Evolutionary conservation across 1,140 invertebrate genomes (phyloP).

Genomic region (Wasmannia auropunctata): DNA sequence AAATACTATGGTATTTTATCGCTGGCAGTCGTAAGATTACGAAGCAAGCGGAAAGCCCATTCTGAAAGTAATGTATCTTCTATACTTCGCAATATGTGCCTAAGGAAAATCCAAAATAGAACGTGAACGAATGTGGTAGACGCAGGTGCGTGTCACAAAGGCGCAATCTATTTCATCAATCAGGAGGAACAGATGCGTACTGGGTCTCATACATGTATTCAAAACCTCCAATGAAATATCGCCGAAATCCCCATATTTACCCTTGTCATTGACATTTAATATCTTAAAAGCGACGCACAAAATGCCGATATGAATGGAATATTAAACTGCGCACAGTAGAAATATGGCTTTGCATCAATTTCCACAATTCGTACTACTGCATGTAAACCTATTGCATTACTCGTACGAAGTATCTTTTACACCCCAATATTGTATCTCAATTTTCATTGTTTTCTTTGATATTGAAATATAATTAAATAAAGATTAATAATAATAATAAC

Average conservation of each 20-base stretch:
- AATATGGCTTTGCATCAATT: neutral
- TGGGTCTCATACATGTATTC: conserved; percentile 58
- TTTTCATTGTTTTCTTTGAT: neutral
- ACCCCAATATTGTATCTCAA: neutral
- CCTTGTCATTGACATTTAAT: conserved; percentile 51
- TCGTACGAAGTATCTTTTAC: neutral
- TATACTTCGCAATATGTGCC: conserved; percentile 49
- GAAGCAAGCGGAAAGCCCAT: neutral
- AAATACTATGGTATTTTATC: conserved; percentile 22
- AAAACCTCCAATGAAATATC: conserved; percentile 57
- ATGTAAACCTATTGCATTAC: neutral
- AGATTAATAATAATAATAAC: neutral
- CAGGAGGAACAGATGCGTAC: conserved; percentile 80
- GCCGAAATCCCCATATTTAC: conserved; percentile 34
- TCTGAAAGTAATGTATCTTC: conserved; percentile 48
- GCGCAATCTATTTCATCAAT: conserved; percentile 82
- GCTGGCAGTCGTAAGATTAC: conserved; percentile 21
- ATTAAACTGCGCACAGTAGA: conserved; percentile 7
- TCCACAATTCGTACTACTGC: neutral
- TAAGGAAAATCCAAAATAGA: conserved; percentile 62
- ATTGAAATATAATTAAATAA: neutral
- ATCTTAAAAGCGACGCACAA: conserved; percentile 50
- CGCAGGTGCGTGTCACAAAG: conserved; percentile 79
- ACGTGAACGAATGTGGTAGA: conserved; percentile 49
- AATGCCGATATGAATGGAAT: conserved; percentile 34